These are phyloP conservation scores for Heptranchias perlo DNA, from an alignment of 2,113 vertebrate genomes.

Conservation along the genomic window DNA sequence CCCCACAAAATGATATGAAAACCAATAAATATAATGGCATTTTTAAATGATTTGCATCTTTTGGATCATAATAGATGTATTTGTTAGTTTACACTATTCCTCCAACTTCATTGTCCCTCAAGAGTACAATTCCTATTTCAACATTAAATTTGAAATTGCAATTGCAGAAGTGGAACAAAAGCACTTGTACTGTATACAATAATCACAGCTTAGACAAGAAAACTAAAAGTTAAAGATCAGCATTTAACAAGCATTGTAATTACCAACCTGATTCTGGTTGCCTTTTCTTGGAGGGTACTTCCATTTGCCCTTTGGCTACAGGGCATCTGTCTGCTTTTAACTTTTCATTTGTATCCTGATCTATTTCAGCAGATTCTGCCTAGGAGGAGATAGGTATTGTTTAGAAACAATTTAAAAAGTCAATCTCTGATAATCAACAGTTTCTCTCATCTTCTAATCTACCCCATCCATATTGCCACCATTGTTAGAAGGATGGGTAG, in stretches of 20 bases:
- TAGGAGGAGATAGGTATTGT: neutral
- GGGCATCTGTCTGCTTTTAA: neutral
- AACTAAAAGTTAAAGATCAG: no score
- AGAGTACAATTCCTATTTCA: neutral
- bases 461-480: neutral
- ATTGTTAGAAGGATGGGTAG: neutral
- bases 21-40: neutral
- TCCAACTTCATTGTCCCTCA: neutral
- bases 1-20: no score
- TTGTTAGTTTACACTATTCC: neutral
- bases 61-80: neutral
- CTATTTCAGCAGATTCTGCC: constrained; percentile 1
- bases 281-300: neutral
- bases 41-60: neutral
- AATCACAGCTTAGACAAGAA: neutral
- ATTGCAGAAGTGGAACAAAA: neutral
- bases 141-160: neutral
- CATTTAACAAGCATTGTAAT: no score
- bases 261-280: neutral
- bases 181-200: neutral
- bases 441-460: no score
- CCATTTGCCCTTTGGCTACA: neutral
- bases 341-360: neutral
- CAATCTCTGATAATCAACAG: no score
- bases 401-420: neutral